These are phyloP conservation scores for Craseonycteris thonglongyai DNA, from an alignment of 2,113 vertebrate genomes.

Conservation along the genomic window DNA sequence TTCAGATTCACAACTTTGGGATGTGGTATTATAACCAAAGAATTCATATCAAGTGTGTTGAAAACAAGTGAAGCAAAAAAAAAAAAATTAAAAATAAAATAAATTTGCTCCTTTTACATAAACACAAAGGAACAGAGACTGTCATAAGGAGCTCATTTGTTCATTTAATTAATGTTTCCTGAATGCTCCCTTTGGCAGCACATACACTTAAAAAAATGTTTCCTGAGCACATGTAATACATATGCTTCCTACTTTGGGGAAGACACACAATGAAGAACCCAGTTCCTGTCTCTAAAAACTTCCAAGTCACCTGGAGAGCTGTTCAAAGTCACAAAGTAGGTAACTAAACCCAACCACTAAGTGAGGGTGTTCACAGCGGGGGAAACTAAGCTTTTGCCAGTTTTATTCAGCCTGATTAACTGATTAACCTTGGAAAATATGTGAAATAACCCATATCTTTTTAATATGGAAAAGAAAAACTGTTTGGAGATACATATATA, in stretches of 20 bases:
- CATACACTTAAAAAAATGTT: no score
- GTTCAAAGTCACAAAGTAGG: not conserved
- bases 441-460: not conserved
- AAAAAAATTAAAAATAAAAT: no score
- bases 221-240: not conserved
- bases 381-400: not conserved
- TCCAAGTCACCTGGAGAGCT: not conserved
- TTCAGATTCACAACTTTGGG: not conserved
- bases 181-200: no score
- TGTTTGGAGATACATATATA: not conserved
- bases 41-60: not conserved
- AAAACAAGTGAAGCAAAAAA: constrained; percentile 1
- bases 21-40: not conserved
- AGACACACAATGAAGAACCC: not conserved
- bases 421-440: not conserved
- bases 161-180: not conserved
- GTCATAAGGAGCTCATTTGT: not conserved
- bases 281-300: not conserved
- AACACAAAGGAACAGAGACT: not conserved
- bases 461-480: constrained; percentile 18
- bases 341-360: not conserved
- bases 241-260: not conserved
- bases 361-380: not conserved
- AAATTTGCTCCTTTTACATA: not conserved
- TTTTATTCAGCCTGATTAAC: constrained; percentile 9